These are phyloP conservation scores for Brachypalpus laphriformis DNA, from an alignment of 2,888 invertebrate species.

Conservation along the genomic window DNA sequence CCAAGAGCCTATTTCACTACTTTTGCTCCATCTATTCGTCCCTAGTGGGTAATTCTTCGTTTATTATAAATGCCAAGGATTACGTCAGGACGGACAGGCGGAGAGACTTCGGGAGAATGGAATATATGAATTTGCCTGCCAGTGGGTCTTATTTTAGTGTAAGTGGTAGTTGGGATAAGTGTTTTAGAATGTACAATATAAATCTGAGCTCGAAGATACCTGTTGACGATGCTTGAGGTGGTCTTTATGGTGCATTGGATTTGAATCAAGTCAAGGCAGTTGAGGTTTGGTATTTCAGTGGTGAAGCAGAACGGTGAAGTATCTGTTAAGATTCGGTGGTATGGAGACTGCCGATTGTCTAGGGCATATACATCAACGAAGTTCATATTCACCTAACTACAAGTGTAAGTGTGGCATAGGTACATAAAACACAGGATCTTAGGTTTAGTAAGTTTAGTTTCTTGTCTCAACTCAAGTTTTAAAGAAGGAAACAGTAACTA, in stretches of 20 bases:
- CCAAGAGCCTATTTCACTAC: conserved; percentile 41
- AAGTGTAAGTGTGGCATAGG: too few relatives aligned
- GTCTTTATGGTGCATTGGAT: neutral
- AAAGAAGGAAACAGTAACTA: too few relatives aligned
- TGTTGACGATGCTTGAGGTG: neutral
- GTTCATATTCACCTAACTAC: too few relatives aligned
- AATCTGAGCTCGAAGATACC: neutral
- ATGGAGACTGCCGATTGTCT: too few relatives aligned
- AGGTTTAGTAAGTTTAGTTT: too few relatives aligned
- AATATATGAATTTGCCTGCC: neutral
- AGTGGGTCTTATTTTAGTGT: neutral
- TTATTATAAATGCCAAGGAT: conserved; percentile 53
- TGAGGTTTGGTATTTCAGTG: neutral
- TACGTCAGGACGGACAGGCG: neutral
- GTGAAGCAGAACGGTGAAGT: too few relatives aligned
- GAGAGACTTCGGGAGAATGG: neutral
- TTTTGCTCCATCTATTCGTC: conserved; percentile 48
- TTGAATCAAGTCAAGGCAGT: neutral
- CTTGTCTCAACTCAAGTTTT: too few relatives aligned
- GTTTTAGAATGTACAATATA: conserved; percentile 8
- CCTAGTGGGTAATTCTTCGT: conserved; percentile 60
- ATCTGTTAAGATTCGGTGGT: too few relatives aligned
- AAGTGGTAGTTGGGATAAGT: conserved; percentile 4
- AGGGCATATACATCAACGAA: too few relatives aligned
- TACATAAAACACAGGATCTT: too few relatives aligned